Evolutionary conservation across 2,888 invertebrate genomes (phyloP), one percentile per base, ranked within the genome.

Genomic region (Drosophila prostipennis): DNA sequence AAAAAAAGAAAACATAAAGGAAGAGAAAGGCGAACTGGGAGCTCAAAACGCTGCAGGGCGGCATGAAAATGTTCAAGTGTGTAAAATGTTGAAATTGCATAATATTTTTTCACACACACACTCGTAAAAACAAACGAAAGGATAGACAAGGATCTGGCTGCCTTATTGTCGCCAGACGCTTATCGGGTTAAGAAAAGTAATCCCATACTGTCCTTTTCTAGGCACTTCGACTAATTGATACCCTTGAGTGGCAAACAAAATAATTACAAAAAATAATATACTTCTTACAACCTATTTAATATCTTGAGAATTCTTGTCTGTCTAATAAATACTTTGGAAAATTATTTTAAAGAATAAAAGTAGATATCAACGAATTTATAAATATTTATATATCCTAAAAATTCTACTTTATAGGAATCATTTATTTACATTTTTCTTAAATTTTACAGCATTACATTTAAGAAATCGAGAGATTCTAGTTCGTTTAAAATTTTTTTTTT

Each of bases 21-120:
- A 69, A 64, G 45, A 51, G 65, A 77, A 63, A 39, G 40, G 16
- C 42, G 51, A 57, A 54, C 72, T 70, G 34, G 63, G 32, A 59
- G 51, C 64, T 68, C 61, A 61, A 67, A 76, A 43, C 70, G 80
- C 79, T 63, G 72, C 71, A 68, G 78, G 82, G 60, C 72, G 51
- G 65, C 72, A 69, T 55, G 59, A 78, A 74, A 79, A 72, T 68
- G 74, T 57, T 68, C 64, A 61, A 72, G 76, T 86, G 69, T 73
- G 58, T 72, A 84, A 65, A 76, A 74, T 77, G 84, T 80, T 73
- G 76, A 87, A 84, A 84, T 85, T 84, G 82, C 85, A 87, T 82
- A 84, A 87, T 80, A 85, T 85, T 84, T 87, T 67, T 71, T 56
- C 54, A 54, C 73, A 45, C 57, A 54, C 45, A 51, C 51, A 53